Percentiles rank a stretch among this genome's conserved stretches.
Evolutionary conservation across 1,140 invertebrate species (phyloP).

Genomic region (Drosophila prosaltans): DNA sequence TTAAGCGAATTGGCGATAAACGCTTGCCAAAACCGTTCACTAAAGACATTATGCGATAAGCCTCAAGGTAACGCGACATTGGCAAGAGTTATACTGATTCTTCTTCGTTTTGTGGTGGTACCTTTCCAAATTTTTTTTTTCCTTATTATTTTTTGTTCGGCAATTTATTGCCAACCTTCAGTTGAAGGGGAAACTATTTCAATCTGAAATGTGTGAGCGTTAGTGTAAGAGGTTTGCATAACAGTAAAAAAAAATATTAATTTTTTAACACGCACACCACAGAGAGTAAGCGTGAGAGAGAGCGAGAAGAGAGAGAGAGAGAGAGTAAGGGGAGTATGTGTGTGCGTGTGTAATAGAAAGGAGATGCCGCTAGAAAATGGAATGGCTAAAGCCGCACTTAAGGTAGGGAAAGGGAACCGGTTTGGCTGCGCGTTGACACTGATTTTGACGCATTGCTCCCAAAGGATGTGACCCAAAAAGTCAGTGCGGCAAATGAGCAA

Average conservation of each 20-base stretch:
- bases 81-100: conserved; percentile 17
- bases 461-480: conserved; percentile 79
- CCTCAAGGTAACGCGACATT: conserved; percentile 74
- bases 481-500: conserved; percentile 79
- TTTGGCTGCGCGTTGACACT: conserved; percentile 74
- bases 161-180: conserved; percentile 74
- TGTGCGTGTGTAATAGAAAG: neutral
- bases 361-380: neutral
- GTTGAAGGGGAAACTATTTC: conserved; percentile 53
- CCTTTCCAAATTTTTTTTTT: neutral
- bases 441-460: conserved; percentile 81
- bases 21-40: conserved; percentile 58
- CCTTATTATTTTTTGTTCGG: conserved; percentile 32
- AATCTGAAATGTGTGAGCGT: conserved; percentile 42
- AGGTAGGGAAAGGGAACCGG: conserved; percentile 4
- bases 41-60: conserved; percentile 64
- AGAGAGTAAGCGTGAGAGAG: conserved; percentile 6
- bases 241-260: conserved; percentile 74
- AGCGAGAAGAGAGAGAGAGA: neutral
- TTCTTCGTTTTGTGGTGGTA: neutral
- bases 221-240: conserved; percentile 52
- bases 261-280: conserved; percentile 70
- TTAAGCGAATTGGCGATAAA: conserved; percentile 54
- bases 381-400: conserved; percentile 8
- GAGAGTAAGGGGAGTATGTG: neutral